These are phyloP conservation scores for Carollia perspicillata DNA, from an alignment of 2,113 vertebrate species.

Conservation along the genomic window DNA sequence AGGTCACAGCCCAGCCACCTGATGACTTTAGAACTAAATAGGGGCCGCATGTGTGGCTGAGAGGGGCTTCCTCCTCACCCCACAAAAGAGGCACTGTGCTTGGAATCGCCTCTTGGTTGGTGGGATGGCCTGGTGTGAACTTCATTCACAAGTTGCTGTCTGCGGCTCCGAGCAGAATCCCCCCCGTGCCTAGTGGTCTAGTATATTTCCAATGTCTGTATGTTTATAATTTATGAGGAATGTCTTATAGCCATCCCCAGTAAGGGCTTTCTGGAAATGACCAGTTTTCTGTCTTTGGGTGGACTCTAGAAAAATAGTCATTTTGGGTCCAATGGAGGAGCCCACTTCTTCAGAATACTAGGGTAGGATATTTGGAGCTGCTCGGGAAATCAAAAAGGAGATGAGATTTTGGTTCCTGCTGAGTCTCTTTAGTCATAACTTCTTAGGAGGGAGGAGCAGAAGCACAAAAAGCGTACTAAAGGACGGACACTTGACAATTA, in stretches of 20 bases:
- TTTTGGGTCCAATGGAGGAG: neutral
- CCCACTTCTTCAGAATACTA: neutral
- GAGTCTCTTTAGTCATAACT: neutral
- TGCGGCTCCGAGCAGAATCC: neutral
- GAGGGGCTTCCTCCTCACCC: neutral
- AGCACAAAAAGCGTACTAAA: neutral
- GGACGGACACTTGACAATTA: neutral
- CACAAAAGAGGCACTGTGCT: neutral
- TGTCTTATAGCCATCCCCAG: neutral
- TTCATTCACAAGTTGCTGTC: neutral
- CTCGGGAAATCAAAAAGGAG: neutral
- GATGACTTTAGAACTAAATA: neutral
- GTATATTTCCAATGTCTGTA: slow-evolving; percentile 21
- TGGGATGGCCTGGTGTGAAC: neutral
- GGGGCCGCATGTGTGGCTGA: neutral
- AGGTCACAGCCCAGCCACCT: neutral
- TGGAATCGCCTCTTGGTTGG: neutral
- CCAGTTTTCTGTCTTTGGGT: neutral
- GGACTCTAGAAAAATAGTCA: neutral
- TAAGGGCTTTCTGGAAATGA: slow-evolving; percentile 21
- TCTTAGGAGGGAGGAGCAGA: neutral
- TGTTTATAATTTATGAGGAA: slow-evolving; percentile 11
- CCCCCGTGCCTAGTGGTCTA: neutral
- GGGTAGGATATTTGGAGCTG: neutral
- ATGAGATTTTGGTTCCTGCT: neutral